Percentiles rank a stretch among this genome's conserved stretches.
phyloP scores from a whole-genome alignment of 2,113 vertebrate species.

The Callospermophilus lateralis region DNA sequence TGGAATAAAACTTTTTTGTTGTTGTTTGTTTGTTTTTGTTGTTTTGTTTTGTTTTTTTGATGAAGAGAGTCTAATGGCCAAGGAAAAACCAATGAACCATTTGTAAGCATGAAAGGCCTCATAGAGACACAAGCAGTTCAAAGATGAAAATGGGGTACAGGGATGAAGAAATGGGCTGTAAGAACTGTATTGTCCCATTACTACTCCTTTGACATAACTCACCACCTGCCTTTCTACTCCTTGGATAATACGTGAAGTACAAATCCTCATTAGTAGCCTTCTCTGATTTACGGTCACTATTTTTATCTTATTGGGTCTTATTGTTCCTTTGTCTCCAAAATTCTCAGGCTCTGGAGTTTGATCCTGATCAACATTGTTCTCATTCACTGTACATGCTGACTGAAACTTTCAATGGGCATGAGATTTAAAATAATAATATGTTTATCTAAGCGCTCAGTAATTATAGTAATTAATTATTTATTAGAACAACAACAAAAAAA shows the following conservation, averaged over 20 bases:
- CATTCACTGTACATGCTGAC: neutral
- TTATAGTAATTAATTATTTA: neutral
- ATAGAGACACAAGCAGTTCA: neutral
- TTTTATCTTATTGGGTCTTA: neutral
- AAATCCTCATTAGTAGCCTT: neutral
- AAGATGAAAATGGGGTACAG: neutral
- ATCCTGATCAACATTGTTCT: neutral
- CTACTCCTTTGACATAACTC: neutral
- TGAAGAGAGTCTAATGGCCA: neutral
- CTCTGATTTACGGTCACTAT: neutral
- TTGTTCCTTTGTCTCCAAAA: neutral
- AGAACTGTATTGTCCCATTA: neutral
- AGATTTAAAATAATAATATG: neutral
- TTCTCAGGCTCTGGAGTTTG: neutral
- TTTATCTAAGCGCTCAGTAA: neutral
- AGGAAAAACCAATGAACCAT: neutral
- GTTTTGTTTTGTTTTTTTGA: no score
- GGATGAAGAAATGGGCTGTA: neutral
- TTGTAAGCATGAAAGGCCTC: neutral
- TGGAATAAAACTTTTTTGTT: neutral
- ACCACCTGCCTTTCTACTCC: neutral
- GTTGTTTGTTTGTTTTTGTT: no score
- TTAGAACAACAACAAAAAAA: neutral
- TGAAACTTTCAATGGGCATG: neutral
- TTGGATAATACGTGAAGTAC: neutral